Evolutionary conservation across 2,113 vertebrate species (phyloP).

Genomic region (Chiloscyllium plagiosum): DNA sequence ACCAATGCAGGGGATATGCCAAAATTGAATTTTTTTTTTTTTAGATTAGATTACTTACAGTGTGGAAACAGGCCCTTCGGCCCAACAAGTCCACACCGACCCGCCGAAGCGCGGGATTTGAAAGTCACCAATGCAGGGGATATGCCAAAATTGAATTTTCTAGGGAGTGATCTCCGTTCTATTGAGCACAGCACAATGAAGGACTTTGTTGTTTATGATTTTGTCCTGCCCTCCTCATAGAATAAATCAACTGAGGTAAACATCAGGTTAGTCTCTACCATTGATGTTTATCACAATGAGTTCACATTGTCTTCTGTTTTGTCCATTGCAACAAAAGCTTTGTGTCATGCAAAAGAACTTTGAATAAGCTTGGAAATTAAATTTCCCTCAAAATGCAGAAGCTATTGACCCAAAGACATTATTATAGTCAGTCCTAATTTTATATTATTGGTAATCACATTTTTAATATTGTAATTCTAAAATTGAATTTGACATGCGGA

Average conservation of each 20-base stretch:
- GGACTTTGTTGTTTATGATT: too few species aligned
- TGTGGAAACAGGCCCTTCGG: too few species aligned
- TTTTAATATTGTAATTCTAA: not conserved
- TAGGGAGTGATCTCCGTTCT: too few species aligned
- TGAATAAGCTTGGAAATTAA: not conserved
- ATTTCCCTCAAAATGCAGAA: not conserved
- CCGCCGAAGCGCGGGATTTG: too few species aligned
- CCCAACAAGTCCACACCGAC: too few species aligned
- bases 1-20: too few species aligned
- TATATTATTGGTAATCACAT: not conserved
- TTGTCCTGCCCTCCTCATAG: too few species aligned
- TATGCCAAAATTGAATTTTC: too few species aligned
- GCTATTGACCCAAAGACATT: not conserved
- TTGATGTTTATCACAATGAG: not conserved
- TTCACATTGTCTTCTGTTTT: not conserved
- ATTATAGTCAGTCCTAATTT: not conserved
- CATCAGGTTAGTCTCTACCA: not conserved
- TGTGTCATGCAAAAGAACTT: not conserved
- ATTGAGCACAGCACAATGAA: too few species aligned
- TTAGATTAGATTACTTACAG: too few species aligned
- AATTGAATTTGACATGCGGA: not conserved
- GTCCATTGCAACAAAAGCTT: not conserved
- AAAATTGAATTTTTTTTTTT: too few species aligned
- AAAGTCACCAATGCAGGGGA: too few species aligned
- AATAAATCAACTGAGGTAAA: not conserved